Evolutionary conservation across 2,797 vertebrate species (phyloP).

Genomic region (Sebastes steindachneri): DNA sequence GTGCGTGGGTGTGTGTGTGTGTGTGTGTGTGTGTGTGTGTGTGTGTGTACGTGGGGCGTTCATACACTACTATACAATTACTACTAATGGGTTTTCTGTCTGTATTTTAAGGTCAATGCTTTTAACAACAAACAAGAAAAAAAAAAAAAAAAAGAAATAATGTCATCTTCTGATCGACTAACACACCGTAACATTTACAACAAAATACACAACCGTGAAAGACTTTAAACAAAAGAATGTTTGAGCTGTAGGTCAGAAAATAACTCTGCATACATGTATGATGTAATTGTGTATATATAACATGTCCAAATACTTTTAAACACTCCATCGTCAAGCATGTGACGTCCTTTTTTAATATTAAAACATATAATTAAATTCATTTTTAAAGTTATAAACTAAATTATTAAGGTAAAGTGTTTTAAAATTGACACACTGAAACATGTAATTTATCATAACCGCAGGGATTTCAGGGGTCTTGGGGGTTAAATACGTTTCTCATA

Average conservation of each 20-base stretch:
- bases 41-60: not conserved
- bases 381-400: not conserved
- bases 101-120: conserved; percentile 1
- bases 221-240: not conserved
- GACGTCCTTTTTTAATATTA: not conserved
- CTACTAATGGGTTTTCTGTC: not conserved
- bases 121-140: conserved; percentile 6
- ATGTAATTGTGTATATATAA: not conserved
- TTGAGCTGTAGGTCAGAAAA: not conserved
- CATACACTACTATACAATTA: not conserved
- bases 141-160: not conserved
- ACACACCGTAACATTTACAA: not conserved
- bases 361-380: not conserved
- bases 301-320: not conserved
- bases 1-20: not conserved
- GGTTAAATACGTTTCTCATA: not conserved
- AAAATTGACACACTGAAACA: not conserved
- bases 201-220: not conserved
- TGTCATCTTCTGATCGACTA: not conserved
- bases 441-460: not conserved
- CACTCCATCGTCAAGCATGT: not conserved
- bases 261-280: not conserved
- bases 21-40: not conserved
- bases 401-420: not conserved
- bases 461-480: too few relatives aligned